Evolutionary conservation across 2,888 invertebrate species (phyloP), one percentile per base, ranked within the genome.

Genomic region (Antitype chi): DNA sequence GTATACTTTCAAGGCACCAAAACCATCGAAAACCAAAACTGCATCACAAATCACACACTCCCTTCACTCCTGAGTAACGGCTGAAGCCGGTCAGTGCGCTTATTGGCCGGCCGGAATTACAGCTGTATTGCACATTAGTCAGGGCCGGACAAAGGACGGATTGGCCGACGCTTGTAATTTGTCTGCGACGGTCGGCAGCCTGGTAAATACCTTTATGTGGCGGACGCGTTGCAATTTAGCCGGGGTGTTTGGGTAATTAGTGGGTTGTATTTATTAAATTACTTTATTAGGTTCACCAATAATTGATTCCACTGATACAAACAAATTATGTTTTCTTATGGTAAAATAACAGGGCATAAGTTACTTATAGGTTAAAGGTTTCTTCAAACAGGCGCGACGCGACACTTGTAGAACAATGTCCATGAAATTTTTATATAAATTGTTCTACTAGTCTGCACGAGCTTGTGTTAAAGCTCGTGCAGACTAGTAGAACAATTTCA

Each of bases 161-260:
- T 88, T 86, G 87, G 66, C 81, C 82, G 81, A 81, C 82, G 76
- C 82, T 52, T 85, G 87, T 88, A 88, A 89, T 89, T 89, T 89
- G 89, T 89, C 85, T 75, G 79, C 77, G 70, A 85, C 82, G 49
- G 62, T 38, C 72, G 53, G 63, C 32, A 23, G 52, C 20, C 63
- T 77, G 82, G 76, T 64, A 79, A 72, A 81, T 83, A 74, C 70
- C 72, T 76, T 53, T 70, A 64, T 53, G 72, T 57, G 55, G 71
- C 52, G 43, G 78, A 63, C 6, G 55, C 9, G 25, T 64, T 85
- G 70, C n/a, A 62, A 49, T 76, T 76, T 59, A 25, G 23, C 57
- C 0, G 62, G n/a, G n/a, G 52, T 25, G 23, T 83, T 78, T 78
- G 9, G 49, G 23, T 47, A 53, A 78, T 80, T n/a, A 38, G 62